phyloP scores from a whole-genome alignment of 2,113 vertebrate species.

The Oreochromis aureus region DNA sequence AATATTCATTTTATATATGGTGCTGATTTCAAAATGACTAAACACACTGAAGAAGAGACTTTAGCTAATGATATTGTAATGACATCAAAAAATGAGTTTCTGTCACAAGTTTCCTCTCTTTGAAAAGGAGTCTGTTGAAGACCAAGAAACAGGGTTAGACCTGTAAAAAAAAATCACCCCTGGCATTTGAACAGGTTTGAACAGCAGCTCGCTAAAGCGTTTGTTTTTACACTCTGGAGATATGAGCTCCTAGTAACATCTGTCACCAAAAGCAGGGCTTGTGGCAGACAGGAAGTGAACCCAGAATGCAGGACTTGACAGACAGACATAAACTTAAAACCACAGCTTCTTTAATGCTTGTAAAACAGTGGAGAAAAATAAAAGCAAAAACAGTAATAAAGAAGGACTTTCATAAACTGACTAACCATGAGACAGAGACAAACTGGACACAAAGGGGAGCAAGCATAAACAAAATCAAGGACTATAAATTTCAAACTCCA shows the following conservation, averaged over 20 bases:
- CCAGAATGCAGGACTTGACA: neutral
- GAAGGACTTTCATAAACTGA: no score
- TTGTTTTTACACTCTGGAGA: neutral
- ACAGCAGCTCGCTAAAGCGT: neutral
- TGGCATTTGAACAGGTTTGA: neutral
- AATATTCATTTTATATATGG: neutral
- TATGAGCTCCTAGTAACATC: neutral
- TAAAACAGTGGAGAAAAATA: no score
- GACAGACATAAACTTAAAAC: neutral
- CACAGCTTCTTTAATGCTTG: no score
- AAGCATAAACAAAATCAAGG: neutral
- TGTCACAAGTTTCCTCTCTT: no score
- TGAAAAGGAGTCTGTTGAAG: no score
- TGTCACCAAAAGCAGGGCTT: accelerated
- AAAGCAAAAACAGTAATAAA: no score
- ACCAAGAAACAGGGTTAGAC: no score
- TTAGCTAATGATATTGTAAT: no score
- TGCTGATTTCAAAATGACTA: neutral
- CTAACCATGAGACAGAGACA: neutral
- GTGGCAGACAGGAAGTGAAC: neutral
- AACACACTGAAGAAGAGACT: neutral
- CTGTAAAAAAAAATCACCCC: no score
- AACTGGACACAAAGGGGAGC: accelerated
- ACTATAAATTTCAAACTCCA: neutral
- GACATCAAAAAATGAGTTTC: no score